Conservation (phyloP, 2,797 vertebrate genomes). For the Arctocebus calabarensis region DNA sequence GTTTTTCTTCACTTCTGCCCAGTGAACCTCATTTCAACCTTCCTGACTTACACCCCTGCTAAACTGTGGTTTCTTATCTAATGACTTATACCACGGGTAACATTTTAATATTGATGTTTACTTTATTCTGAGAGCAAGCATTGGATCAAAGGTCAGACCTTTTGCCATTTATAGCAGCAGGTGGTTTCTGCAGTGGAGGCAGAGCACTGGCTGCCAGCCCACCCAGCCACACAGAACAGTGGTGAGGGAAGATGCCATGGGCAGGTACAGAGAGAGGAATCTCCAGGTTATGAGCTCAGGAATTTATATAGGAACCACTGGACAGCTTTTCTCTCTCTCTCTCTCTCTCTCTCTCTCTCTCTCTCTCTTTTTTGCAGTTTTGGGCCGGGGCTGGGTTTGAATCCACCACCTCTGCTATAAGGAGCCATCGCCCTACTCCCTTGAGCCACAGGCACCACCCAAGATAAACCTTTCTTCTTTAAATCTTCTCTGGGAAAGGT, state of each 20-base stretch:
- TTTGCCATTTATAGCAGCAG: neutral
- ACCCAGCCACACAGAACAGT: neutral
- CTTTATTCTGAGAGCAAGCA: conserved; percentile 6
- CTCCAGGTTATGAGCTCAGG: neutral
- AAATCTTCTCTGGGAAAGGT: neutral
- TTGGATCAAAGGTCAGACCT: neutral
- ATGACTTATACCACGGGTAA: neutral
- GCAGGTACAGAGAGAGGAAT: neutral
- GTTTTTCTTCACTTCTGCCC: neutral
- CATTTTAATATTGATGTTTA: neutral
- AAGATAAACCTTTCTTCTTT: neutral
- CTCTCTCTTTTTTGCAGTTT: no score
- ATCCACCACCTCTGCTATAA: no score
- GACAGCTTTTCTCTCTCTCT: neutral
- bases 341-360: no score
- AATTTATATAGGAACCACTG: neutral
- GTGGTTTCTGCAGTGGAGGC: neutral
- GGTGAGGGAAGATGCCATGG: neutral
- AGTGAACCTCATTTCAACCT: neutral
- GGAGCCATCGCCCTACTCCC: no score
- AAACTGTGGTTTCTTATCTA: neutral
- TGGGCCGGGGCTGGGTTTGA: no score
- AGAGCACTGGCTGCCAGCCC: neutral
- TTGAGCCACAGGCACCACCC: no score
- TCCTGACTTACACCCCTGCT: neutral